These are phyloP conservation scores for Drosophila neonasuta DNA, from an alignment of 2,888 invertebrate genomes.

Conservation along the genomic window DNA sequence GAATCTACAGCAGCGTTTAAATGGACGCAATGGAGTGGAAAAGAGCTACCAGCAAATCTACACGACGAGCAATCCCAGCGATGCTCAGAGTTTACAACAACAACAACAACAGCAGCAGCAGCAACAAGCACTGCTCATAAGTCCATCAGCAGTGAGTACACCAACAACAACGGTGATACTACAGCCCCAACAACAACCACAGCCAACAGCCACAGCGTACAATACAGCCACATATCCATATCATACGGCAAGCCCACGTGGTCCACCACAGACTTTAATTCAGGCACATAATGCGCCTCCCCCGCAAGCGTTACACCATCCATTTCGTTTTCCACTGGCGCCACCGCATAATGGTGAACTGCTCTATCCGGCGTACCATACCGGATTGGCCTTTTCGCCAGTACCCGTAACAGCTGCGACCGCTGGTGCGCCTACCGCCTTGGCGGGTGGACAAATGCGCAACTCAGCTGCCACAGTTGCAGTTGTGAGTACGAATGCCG, in stretches of 20 bases:
- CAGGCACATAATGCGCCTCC: conserved; percentile 76
- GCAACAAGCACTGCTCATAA: conserved; percentile 76
- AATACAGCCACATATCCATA: conserved; percentile 78
- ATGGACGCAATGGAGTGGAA: conserved; percentile 78
- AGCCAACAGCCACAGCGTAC: conserved; percentile 60
- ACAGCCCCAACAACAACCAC: conserved; percentile 73
- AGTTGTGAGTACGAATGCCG: conserved; percentile 63
- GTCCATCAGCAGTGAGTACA: conserved; percentile 76
- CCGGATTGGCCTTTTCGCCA: conserved; percentile 73
- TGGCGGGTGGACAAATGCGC: conserved; percentile 68
- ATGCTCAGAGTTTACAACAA: conserved; percentile 44
- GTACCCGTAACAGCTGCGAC: conserved; percentile 63
- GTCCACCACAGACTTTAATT: conserved; percentile 74
- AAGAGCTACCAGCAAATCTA: conserved; percentile 71
- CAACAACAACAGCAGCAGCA: conserved; percentile 50
- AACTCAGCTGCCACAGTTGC: conserved; percentile 36
- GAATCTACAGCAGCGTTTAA: conserved; percentile 78
- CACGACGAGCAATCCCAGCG: conserved; percentile 59
- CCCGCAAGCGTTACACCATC: conserved; percentile 65
- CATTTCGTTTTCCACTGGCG: conserved; percentile 82
- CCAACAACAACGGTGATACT: conserved; percentile 70
- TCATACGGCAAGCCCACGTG: conserved; percentile 67
- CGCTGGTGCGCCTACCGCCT: conserved; percentile 57
- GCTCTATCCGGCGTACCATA: conserved; percentile 83
- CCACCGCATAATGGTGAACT: conserved; percentile 84